Percentiles rank a stretch among this genome's conserved stretches.
Evolutionary conservation across 2,888 invertebrate species (phyloP).

Genomic region (Galerucella nymphaeae): DNA sequence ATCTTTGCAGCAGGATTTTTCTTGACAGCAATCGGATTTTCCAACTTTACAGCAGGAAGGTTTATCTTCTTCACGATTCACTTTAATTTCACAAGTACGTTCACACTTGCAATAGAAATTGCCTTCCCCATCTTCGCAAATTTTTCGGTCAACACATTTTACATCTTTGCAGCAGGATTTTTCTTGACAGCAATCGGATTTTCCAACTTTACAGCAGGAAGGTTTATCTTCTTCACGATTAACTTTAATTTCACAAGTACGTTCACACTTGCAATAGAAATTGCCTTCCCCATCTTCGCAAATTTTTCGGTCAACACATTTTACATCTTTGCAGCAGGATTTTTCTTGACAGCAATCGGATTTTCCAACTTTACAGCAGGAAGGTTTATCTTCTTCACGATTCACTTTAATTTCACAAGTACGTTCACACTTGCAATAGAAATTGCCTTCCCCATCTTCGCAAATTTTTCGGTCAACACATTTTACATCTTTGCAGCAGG

Average conservation of each 20-base stretch:
- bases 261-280: not conserved
- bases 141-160: no score
- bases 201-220: constrained; percentile 10
- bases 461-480: no score
- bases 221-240: no score
- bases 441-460: not conserved
- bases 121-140: constrained; percentile 3
- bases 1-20: not conserved
- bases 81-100: no score
- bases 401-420: no score
- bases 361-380: constrained; percentile 10
- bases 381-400: no score
- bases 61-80: no score
- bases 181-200: not conserved
- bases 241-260: no score
- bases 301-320: no score
- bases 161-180: constrained; percentile 2
- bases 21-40: constrained; percentile 3
- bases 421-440: not conserved
- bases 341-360: not conserved
- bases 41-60: constrained; percentile 2
- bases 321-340: no score
- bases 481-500: no score
- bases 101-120: not conserved
- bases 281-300: not conserved